These are phyloP conservation scores for Drosophila murphyi DNA, from an alignment of 1,140 invertebrate genomes.

Conservation along the genomic window DNA sequence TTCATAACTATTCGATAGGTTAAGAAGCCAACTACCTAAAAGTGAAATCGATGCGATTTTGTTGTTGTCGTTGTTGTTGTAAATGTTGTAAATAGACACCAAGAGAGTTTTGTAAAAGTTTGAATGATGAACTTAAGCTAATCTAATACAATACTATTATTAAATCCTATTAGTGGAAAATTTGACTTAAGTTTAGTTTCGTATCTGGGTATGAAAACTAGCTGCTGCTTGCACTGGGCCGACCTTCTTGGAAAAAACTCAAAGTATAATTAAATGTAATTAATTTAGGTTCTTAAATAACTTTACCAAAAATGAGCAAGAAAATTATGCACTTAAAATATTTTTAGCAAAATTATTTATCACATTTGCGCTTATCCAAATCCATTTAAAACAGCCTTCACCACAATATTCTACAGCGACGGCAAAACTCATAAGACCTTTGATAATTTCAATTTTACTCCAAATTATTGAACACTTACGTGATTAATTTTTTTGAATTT, in stretches of 20 bases:
- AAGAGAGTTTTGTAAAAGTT: constrained; percentile 72
- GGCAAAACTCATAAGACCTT: constrained; percentile 60
- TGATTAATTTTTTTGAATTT: constrained; percentile 6
- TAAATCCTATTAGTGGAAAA: constrained; percentile 54
- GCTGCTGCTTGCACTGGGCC: constrained; percentile 62
- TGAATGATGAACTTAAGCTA: constrained; percentile 33
- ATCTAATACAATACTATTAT: constrained; percentile 9
- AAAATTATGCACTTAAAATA: constrained; percentile 49
- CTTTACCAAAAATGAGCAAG: constrained; percentile 50
- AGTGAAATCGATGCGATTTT: constrained; percentile 58
- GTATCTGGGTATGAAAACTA: constrained; percentile 66
- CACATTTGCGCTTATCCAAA: constrained; percentile 80
- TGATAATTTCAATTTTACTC: constrained; percentile 42
- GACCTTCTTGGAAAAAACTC: constrained; percentile 38
- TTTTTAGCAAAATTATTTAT: constrained; percentile 78
- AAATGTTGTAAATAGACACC: constrained; percentile 73
- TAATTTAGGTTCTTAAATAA: constrained; percentile 49
- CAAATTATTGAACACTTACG: constrained; percentile 26
- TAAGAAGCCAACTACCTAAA: constrained; percentile 74
- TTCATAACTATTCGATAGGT: constrained; percentile 68
- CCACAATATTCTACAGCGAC: constrained; percentile 27
- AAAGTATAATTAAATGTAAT: constrained; percentile 31
- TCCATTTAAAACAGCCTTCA: constrained; percentile 35
- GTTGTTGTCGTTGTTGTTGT: constrained; percentile 27
- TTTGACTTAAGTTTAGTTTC: constrained; percentile 60